Evolutionary conservation across 2,888 invertebrate species (phyloP), one percentile per base, ranked within the genome.

Genomic region (Carterocephalus palaemon): DNA sequence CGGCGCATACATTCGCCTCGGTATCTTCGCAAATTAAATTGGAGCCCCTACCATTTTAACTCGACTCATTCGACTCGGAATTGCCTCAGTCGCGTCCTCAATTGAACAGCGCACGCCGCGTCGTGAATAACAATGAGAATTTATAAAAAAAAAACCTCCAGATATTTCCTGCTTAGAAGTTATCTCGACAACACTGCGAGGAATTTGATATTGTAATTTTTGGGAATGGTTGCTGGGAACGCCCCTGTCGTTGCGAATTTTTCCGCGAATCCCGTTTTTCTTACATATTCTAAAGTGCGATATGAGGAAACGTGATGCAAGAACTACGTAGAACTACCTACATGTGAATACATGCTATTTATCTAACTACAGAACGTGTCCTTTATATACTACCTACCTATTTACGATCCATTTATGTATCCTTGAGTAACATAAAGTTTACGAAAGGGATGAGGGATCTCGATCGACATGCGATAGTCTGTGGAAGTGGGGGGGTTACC

Each of bases 401-500:
- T n/a, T n/a, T n/a, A n/a, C n/a, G n/a, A n/a, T n/a, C n/a, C n/a
- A n/a, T n/a, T n/a, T n/a, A n/a, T n/a, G n/a, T n/a, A n/a, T n/a
- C n/a, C n/a, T n/a, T n/a, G n/a, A n/a, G n/a, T n/a, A n/a, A n/a
- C n/a, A n/a, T n/a, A n/a, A 7, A 26, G 26, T 26, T 26, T 26
- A 26, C 10, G 6, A 26, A 41, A 36, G 47, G 47, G 57, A 60
- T 64, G 64, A 58, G 59, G 62, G 56, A 47, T 51, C 55, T 52
- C 56, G 71, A 74, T 70, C 65, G 67, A 63, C 70, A 70, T 58
- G 58, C 63, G 75, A 77, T 72, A 71, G 42, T 58, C 40, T 51
- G 47, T 49, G 61, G 67, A 62, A n/a, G 60, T 55, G 53, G 56
- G 59, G 60, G 67, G 64, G 64, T 62, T 64, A 64, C 49, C 52